Evolutionary conservation across 2,888 invertebrate genomes (phyloP).

Genomic region (Pristionchus japonicus): DNA sequence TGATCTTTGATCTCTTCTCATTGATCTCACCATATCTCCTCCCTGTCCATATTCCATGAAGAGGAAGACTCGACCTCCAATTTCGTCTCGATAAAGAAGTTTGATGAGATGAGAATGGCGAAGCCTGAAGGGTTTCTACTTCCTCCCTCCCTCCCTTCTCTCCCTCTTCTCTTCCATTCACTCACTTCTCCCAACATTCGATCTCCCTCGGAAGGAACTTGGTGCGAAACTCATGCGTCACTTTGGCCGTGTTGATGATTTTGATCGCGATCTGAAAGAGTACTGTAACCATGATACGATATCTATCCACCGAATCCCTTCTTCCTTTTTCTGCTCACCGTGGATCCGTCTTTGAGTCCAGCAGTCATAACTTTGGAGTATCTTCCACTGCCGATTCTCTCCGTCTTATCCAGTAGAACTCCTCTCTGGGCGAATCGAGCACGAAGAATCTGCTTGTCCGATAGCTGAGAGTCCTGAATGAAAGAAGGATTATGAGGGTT

Average conservation of each 20-base stretch:
- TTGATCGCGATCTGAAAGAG: slow-evolving; percentile 65
- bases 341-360: slow-evolving; percentile 46
- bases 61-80: slow-evolving; percentile 72
- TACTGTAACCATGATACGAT: not conserved
- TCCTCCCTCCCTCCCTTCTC: not conserved
- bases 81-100: slow-evolving; percentile 58
- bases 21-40: slow-evolving; percentile 75
- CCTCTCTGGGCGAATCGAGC: slow-evolving; percentile 44
- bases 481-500: not conserved
- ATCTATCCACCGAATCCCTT: not conserved
- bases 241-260: slow-evolving; percentile 57
- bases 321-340: not conserved
- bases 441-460: slow-evolving; percentile 46
- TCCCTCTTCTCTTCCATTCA: not conserved
- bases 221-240: slow-evolving; percentile 61
- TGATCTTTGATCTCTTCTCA: not conserved
- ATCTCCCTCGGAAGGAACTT: slow-evolving; percentile 69
- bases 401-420: slow-evolving; percentile 20
- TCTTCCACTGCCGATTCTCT: slow-evolving; percentile 62
- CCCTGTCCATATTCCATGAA: slow-evolving; percentile 76
- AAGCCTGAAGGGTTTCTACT: slow-evolving; percentile 45
- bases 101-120: slow-evolving; percentile 54
- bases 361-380: slow-evolving; percentile 68
- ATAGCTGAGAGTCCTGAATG: slow-evolving; percentile 25
- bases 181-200: slow-evolving; percentile 61